Conservation (phyloP, 2,113 vertebrate species). For the Chionis minor region DNA sequence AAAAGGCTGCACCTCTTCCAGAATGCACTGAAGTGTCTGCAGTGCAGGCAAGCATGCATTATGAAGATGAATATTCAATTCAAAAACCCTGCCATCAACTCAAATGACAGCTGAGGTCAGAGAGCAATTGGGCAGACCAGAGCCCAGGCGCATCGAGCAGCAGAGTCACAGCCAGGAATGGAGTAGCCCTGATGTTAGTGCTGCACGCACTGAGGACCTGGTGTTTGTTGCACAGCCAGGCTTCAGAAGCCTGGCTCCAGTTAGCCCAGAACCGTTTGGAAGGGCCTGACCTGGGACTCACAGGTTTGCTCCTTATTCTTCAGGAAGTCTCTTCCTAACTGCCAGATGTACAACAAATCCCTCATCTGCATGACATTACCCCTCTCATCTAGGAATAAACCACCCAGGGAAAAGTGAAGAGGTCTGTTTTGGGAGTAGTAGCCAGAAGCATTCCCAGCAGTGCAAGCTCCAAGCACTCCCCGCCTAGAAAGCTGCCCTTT, state of each 20-base stretch:
- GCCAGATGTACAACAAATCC: not conserved
- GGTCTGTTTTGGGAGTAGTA: not conserved
- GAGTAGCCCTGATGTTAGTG: not conserved
- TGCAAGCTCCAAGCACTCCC: not conserved
- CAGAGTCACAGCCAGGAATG: not conserved
- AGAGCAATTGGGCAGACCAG: not conserved
- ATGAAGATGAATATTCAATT: not conserved
- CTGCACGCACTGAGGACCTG: not conserved
- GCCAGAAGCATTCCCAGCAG: not conserved
- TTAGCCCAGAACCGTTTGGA: not conserved
- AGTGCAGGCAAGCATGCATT: not conserved
- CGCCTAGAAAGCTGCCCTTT: not conserved
- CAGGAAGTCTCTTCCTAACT: not conserved
- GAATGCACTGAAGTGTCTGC: not conserved
- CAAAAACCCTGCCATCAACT: not conserved
- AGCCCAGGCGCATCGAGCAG: not conserved
- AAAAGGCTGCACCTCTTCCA: not conserved
- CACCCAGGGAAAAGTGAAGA: not conserved
- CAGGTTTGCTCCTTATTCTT: not conserved
- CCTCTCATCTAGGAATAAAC: not conserved
- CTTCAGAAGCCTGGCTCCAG: not conserved
- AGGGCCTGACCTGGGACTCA: not conserved
- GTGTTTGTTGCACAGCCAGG: not conserved
- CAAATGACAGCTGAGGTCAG: not conserved
- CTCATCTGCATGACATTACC: too few species aligned